These are phyloP conservation scores for Ictalurus punctatus DNA, from an alignment of 2,113 vertebrate genomes.

Conservation along the genomic window DNA sequence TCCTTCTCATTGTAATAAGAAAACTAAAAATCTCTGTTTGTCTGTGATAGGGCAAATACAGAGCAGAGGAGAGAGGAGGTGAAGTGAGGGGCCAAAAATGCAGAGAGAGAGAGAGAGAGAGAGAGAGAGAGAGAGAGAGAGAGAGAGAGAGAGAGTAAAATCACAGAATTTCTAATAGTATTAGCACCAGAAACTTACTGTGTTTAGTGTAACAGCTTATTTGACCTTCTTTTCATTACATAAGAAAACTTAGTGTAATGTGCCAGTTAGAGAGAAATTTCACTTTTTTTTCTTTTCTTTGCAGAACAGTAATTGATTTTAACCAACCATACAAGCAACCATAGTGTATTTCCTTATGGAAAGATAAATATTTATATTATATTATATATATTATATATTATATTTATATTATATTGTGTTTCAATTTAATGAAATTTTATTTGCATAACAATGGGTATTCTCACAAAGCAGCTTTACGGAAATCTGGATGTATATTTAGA, in stretches of 20 bases:
- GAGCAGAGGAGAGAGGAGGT: not conserved
- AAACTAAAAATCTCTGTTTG: constrained; percentile 1
- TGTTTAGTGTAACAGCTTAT: not conserved
- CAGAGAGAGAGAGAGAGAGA: not conserved
- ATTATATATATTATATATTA: too few species aligned
- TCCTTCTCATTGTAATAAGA: constrained; percentile 8
- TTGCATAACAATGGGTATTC: not conserved
- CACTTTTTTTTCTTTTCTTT: not conserved
- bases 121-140: not conserved
- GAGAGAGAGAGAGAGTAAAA: not conserved
- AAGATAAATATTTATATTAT: not conserved
- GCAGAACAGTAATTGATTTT: not conserved
- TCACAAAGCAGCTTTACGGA: not conserved
- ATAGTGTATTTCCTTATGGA: not conserved
- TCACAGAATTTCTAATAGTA: not conserved
- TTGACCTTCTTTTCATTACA: not conserved
- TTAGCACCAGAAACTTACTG: not conserved
- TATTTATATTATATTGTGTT: not conserved
- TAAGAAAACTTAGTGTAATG: not conserved
- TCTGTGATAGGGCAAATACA: not conserved
- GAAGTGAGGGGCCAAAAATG: not conserved
- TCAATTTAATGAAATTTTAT: not conserved
- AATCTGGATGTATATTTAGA: not conserved
- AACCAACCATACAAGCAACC: too few species aligned
- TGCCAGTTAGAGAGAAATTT: not conserved